Evolutionary conservation across 1,140 invertebrate genomes (phyloP).

Genomic region (Heterodera carotae): DNA sequence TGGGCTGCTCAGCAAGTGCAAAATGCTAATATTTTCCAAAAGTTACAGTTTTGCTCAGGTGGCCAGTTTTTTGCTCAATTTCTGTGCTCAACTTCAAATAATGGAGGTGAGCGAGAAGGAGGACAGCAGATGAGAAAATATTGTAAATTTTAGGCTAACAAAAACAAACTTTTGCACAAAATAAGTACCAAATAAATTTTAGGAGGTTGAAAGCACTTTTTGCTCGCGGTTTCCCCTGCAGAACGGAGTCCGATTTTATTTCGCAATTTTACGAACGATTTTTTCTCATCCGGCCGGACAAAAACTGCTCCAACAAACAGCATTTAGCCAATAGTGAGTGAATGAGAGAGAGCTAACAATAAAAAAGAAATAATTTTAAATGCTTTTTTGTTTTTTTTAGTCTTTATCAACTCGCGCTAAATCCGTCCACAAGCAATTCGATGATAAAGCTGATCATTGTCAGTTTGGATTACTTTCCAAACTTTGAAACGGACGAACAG

Average conservation of each 20-base stretch:
- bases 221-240: slow-evolving; percentile 2
- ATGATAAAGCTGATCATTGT: slow-evolving; percentile 19
- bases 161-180: no score
- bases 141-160: no score
- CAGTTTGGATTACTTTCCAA: slow-evolving; percentile 27
- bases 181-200: no score
- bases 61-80: slow-evolving; percentile 8
- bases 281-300: slow-evolving; percentile 21
- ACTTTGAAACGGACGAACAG: background rate
- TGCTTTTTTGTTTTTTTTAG: background rate
- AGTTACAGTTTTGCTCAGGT: background rate
- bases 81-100: slow-evolving; percentile 14
- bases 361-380: no score
- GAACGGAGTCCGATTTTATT: slow-evolving; percentile 7
- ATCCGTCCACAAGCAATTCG: background rate
- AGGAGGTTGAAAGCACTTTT: slow-evolving; percentile 8
- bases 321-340: slow-evolving; percentile 14
- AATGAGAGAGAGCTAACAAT: no score
- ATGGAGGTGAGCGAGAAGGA: background rate
- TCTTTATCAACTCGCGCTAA: background rate
- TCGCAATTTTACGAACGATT: slow-evolving; percentile 9
- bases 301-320: slow-evolving; percentile 25
- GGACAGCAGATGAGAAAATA: no score
- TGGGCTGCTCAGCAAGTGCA: slow-evolving; percentile 1
- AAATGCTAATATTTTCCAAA: background rate